Conservation (phyloP, 2,888 invertebrate species). For the Hofmannophila pseudospretella region DNA sequence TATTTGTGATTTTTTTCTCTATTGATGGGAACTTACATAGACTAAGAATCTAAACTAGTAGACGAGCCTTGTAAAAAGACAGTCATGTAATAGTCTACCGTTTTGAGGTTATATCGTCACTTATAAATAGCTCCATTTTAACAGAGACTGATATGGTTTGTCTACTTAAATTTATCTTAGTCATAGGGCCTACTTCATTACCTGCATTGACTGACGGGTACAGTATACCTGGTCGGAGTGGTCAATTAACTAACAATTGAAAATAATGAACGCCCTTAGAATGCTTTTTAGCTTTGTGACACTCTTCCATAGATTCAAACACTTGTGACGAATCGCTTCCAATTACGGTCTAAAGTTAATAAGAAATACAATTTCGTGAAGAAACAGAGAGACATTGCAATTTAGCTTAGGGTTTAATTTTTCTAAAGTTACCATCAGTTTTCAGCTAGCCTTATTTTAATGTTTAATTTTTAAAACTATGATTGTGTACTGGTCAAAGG, state of each 20-base stretch:
- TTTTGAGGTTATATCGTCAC: neutral
- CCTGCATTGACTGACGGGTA: neutral
- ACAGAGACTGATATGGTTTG: slow-evolving; percentile 4
- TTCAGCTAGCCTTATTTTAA: slow-evolving; percentile 69
- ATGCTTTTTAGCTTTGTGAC: slow-evolving; percentile 19
- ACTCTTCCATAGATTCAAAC: slow-evolving; percentile 20
- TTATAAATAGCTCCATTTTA: neutral
- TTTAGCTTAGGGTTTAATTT: slow-evolving; percentile 56
- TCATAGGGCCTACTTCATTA: neutral
- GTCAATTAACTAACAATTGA: neutral
- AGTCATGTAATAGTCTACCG: neutral
- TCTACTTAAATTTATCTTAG: slow-evolving; percentile 1
- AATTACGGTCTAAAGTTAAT: slow-evolving; percentile 43
- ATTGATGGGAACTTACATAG: slow-evolving; percentile 11
- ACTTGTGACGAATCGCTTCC: slow-evolving; percentile 31
- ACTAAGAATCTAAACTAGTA: slow-evolving; percentile 12
- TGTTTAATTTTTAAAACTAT: slow-evolving; percentile 48
- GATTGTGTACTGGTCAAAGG: slow-evolving; percentile 50
- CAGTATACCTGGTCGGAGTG: neutral
- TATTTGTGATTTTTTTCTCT: slow-evolving; percentile 15
- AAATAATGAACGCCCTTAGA: neutral
- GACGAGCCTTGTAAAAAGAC: slow-evolving; percentile 1
- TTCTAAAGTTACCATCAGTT: slow-evolving; percentile 76
- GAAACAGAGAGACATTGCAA: slow-evolving; percentile 58
- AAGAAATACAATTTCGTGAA: slow-evolving; percentile 22